Evolutionary conservation across 2,113 vertebrate genomes (phyloP), one percentile per base, ranked within the genome.

Genomic region (Pao palembangensis): DNA sequence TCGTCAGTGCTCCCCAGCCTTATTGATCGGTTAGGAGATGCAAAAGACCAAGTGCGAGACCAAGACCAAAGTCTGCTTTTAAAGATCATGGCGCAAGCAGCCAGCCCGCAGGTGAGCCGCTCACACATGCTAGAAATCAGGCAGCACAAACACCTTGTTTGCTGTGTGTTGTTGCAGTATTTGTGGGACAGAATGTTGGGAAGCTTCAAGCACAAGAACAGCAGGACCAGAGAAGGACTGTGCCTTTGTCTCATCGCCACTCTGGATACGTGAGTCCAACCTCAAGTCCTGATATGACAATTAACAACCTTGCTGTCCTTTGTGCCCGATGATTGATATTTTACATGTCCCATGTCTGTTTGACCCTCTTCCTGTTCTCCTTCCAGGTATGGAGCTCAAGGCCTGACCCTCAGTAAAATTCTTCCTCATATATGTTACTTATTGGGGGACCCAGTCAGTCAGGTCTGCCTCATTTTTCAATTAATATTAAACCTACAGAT

Each of bases 151-250:
- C 25, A 28, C 0, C 34, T 34, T 2, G 38, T 14, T 19, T n/a
- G 28, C 12, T 53, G 38, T 88, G 15, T 88, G 15, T 28, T 51
- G 25, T 73, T 80, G 2, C 81, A 99, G 97, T 98, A 96, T 0
- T 90, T 99, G 3, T 99, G 97, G 97, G 97, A 99, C 84, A 88
- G 95, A 58, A 96, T 99, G 92, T 89, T 98, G 13, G 94, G 93
- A 83, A 96, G 96, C 73, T 99, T 99, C 90, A 99, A 99, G 88
- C 97, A 99, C 80, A 99, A 98, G 91, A 99, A 99, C 89, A 98
- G 98, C 88, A 91, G 95, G 64, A 98, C 94, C 16, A 93, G 97
- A 83, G 97, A 99, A 90, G 96, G 96, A 80, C 94, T 96, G 80
- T 99, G 97, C 85, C 93, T 98, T 85, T 98, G 96, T 86, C 94